phyloP scores from a whole-genome alignment of 2,113 vertebrate species.

The Hypomesus transpacificus region DNA sequence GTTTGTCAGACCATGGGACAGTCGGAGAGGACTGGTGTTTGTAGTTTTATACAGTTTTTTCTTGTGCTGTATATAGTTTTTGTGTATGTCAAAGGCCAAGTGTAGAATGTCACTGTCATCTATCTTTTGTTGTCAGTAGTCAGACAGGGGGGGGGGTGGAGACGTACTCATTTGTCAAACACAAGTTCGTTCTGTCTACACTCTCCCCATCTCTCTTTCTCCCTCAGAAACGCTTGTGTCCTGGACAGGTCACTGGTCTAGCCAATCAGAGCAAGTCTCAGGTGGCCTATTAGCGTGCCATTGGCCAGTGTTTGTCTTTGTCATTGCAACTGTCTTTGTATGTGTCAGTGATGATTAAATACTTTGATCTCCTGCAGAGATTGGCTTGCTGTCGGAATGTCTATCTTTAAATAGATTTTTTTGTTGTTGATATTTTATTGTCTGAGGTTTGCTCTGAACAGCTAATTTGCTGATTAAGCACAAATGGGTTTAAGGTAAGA shows the following conservation, averaged over 20 bases:
- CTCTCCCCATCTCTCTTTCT: constrained; percentile 4
- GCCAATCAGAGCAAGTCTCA: neutral
- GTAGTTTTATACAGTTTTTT: too few relatives aligned
- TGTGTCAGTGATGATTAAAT: too few relatives aligned
- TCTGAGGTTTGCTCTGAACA: too few relatives aligned
- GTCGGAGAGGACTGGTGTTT: too few relatives aligned
- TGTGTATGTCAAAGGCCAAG: neutral
- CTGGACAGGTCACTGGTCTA: constrained; percentile 4
- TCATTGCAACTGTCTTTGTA: neutral
- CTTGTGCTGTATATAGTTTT: constrained; percentile 7
- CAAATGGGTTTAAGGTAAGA: too few relatives aligned
- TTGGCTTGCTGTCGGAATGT: too few relatives aligned
- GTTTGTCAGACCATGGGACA: too few relatives aligned
- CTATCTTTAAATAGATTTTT: too few relatives aligned
- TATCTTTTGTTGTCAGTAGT: constrained; percentile 25
- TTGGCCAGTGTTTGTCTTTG: neutral
- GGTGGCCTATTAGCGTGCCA: constrained; percentile 7
- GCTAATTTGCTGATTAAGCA: too few relatives aligned
- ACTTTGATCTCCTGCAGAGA: too few relatives aligned
- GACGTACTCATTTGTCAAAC: constrained; percentile 11
- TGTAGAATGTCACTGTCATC: constrained; percentile 20
- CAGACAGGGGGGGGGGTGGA: constrained; percentile 4
- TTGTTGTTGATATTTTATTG: too few relatives aligned
- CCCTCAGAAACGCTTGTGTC: neutral
- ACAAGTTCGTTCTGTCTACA: constrained; percentile 21